A percentile compares a stretch with the other conserved stretches of the same genome.
phyloP scores from a whole-genome alignment of 2,888 invertebrate genomes.

The Rambutsinella grinnellia region DNA sequence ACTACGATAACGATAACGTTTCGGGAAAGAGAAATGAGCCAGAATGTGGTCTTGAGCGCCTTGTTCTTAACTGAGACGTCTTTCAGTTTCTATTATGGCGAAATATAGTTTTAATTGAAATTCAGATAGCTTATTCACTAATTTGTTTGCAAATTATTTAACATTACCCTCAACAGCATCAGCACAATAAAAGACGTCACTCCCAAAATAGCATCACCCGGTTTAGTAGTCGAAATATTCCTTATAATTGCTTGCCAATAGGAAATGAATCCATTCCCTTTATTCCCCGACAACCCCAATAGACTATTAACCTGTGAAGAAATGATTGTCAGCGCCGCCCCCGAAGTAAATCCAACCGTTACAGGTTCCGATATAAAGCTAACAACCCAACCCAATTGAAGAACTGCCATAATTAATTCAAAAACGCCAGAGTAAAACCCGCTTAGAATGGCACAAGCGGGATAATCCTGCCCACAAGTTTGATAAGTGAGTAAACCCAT shows the following conservation, averaged over 20 bases:
- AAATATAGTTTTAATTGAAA: not conserved
- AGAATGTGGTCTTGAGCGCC: slow-evolving; percentile 72
- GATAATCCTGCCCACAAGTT: slow-evolving; percentile 60
- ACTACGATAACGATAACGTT: slow-evolving; percentile 85
- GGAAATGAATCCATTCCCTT: slow-evolving; percentile 58
- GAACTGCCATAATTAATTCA: slow-evolving; percentile 67
- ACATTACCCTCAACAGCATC: slow-evolving; percentile 73
- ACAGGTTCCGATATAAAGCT: slow-evolving; percentile 69
- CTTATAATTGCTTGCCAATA: slow-evolving; percentile 40
- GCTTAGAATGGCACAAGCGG: slow-evolving; percentile 56
- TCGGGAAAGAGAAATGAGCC: slow-evolving; percentile 82
- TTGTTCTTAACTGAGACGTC: slow-evolving; percentile 69
- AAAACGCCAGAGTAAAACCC: slow-evolving; percentile 67
- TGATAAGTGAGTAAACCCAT: slow-evolving; percentile 68
- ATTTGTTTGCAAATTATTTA: not conserved
- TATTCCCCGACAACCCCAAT: slow-evolving; percentile 58
- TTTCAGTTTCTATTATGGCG: slow-evolving; percentile 74
- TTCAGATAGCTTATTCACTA: not conserved
- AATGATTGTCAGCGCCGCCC: slow-evolving; percentile 69
- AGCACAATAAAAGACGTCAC: slow-evolving; percentile 80
- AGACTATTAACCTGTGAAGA: slow-evolving; percentile 67
- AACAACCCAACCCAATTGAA: slow-evolving; percentile 68
- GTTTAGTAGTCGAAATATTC: slow-evolving; percentile 38
- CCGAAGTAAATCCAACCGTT: slow-evolving; percentile 68
- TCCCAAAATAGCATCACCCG: slow-evolving; percentile 57